Evolutionary conservation across 2,797 vertebrate genomes (phyloP), one percentile per base, ranked within the genome.

Genomic region (Aulostomus chinensis): DNA sequence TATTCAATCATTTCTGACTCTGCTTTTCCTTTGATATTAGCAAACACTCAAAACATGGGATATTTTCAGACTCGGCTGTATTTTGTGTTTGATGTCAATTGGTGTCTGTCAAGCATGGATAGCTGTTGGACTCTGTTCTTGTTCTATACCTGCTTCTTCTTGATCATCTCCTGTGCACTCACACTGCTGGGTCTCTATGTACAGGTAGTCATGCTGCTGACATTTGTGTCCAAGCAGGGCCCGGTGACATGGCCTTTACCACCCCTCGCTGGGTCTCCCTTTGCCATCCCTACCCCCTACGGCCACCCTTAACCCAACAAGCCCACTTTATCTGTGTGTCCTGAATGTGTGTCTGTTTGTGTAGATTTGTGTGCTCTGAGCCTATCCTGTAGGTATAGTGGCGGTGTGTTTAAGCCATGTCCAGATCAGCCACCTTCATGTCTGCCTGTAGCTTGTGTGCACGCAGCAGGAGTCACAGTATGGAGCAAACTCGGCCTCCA

Each of bases 201-300:
- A 58, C 67, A 78, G 72, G 53, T 69, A 47, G 48, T 83, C 70
- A 63, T 61, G 76, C 73, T 75, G 76, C 42, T 84, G 78, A 80
- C 83, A 83, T 86, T 86, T 84, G 70, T 83, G 75, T 81, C 68
- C 64, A 43, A 58, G 74, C 73, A 54, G 34, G 52, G 54, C 32
- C 73, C 17, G 16, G 50, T 74, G 68, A 73, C 74, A 76, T 85
- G 80, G 72, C 85, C 86, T 89, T 86, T 88, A 79, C 64, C 58
- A 62, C 78, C 75, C 67, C 81, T 71, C 3, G 68, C 75, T 74
- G 78, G 50, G 73, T 71, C 61, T 73, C 63, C 62, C 67, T 54
- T 69, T 33, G 15, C 58, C 60, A 55, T 48, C 59, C 21, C 32
- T 35, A 72, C 80, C 73, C 72, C 82, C 84, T 53, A 65, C 65